Evolutionary conservation across 2,797 vertebrate genomes (phyloP).

Genomic region (Picus viridis): DNA sequence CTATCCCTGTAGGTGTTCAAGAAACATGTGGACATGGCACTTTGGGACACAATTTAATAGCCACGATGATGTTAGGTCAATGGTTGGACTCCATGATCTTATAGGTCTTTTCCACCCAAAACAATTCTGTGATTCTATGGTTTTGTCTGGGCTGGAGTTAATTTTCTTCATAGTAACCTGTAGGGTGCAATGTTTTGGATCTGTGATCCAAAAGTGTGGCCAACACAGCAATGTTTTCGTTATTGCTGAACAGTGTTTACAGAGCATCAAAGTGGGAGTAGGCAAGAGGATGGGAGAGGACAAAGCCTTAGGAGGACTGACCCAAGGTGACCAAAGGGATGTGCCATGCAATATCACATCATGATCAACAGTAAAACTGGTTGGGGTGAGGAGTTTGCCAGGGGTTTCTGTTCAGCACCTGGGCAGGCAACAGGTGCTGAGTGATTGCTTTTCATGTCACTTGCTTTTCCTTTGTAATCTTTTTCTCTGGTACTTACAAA

Average conservation of each 20-base stretch:
- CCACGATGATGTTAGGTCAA: no score
- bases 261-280: no score
- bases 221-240: neutral
- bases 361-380: neutral
- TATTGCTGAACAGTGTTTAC: no score
- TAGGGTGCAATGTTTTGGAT: neutral
- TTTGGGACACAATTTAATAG: no score
- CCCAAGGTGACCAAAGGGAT: neutral
- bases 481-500: neutral
- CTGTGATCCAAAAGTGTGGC: neutral
- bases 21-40: no score
- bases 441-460: neutral
- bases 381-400: neutral
- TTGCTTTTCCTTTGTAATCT: neutral
- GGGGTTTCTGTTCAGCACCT: neutral
- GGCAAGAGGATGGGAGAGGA: no score
- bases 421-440: neutral
- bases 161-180: neutral
- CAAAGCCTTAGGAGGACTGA: neutral
- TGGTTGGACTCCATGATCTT: no score
- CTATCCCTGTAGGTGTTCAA: no score
- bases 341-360: fast-evolving
- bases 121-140: no score
- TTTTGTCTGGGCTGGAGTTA: neutral
- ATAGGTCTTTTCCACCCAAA: no score